Evolutionary conservation across 1,140 invertebrate genomes (phyloP).

Genomic region (Bursaphelenchus mucronatus): DNA sequence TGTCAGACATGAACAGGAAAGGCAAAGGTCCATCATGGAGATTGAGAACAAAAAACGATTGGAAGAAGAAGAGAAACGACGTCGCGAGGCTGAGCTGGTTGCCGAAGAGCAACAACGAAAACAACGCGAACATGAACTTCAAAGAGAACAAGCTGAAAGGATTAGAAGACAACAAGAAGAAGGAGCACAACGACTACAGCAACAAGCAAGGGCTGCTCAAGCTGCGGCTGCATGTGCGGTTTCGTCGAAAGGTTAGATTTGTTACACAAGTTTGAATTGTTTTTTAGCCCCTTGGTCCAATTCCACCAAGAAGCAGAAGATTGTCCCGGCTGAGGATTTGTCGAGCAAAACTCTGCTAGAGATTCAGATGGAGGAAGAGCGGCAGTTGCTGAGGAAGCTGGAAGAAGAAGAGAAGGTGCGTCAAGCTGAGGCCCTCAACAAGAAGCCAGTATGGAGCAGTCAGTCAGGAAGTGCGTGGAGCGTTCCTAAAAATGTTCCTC

Average conservation of each 20-base stretch:
- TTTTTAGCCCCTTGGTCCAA: no score
- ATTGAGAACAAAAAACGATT: slow-evolving; percentile 27
- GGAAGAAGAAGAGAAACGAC: slow-evolving; percentile 37
- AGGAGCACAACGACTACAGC: not conserved
- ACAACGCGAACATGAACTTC: slow-evolving; percentile 25
- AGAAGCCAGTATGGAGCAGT: slow-evolving; percentile 22
- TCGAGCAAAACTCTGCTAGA: slow-evolving; percentile 20
- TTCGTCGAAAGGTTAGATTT: no score
- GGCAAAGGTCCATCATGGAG: slow-evolving; percentile 24
- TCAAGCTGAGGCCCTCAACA: slow-evolving; percentile 6
- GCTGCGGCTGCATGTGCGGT: no score
- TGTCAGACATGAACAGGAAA: not conserved
- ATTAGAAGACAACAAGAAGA: not conserved
- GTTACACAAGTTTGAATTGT: no score
- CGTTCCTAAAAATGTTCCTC: slow-evolving; percentile 5
- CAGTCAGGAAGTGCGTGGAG: slow-evolving; percentile 17
- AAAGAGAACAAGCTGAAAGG: slow-evolving; percentile 17
- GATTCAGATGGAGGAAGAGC: slow-evolving; percentile 26
- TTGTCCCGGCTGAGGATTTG: not conserved
- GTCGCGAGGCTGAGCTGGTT: slow-evolving; percentile 17
- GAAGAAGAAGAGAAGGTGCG: slow-evolving; percentile 18
- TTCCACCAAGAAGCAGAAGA: no score
- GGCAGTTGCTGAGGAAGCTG: slow-evolving; percentile 10
- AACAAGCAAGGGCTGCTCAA: not conserved
- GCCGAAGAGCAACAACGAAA: not conserved